phyloP scores from a whole-genome alignment of 2,888 invertebrate genomes.

The Ecliptopera silaceata region DNA sequence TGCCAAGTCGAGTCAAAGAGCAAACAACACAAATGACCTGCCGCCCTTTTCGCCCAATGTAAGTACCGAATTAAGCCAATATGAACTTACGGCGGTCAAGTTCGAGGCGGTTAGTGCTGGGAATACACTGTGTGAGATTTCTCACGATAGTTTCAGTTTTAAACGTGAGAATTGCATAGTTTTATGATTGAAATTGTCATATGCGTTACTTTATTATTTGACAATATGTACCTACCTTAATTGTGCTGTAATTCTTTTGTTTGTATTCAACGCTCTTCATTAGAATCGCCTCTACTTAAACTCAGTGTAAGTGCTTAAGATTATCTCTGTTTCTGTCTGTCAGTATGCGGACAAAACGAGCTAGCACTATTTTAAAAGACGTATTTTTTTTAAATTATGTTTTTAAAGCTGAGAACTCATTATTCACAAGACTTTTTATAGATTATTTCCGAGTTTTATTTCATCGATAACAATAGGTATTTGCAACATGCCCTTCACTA shows the following conservation, averaged over 20 bases:
- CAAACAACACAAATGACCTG: conserved; percentile 41
- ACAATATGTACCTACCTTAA: no score
- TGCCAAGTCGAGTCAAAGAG: conserved; percentile 44
- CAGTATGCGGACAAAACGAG: no score
- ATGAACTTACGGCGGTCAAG: conserved; percentile 41
- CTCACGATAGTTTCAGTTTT: conserved; percentile 19
- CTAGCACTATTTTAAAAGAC: no score
- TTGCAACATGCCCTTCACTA: conserved; percentile 1
- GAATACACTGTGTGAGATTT: conserved; percentile 18
- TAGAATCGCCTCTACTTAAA: no score
- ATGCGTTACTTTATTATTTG: not conserved
- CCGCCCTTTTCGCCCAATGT: conserved; percentile 45
- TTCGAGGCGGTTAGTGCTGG: conserved; percentile 36
- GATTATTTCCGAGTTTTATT: not conserved
- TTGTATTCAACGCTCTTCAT: no score
- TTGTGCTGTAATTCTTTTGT: no score
- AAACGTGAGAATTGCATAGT: not conserved
- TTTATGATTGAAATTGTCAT: not conserved
- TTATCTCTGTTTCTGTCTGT: no score
- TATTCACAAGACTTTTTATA: no score
- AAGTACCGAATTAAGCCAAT: conserved; percentile 55
- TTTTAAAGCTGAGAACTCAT: no score
- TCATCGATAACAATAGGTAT: conserved; percentile 7
- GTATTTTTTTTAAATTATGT: no score
- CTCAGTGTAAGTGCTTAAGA: no score